Conservation (phyloP, 2,888 invertebrate genomes). For the Lasioglossum zephyrum region DNA sequence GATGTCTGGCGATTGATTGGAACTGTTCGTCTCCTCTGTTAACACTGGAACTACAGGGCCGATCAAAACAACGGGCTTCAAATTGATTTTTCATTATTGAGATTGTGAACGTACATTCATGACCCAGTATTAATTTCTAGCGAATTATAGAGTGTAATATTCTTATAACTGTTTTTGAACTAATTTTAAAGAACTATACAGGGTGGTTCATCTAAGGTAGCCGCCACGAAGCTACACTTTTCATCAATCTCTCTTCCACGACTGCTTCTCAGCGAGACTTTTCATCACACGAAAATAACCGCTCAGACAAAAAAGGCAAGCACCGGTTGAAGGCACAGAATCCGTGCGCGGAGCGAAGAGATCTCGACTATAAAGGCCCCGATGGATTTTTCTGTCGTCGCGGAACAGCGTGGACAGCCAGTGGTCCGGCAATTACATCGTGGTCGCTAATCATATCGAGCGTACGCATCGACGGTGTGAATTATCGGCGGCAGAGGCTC, state of each 20-base stretch:
- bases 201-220: not conserved
- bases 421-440: constrained; percentile 45
- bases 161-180: not conserved
- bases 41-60: not conserved
- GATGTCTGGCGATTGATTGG: not conserved
- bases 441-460: constrained; percentile 50
- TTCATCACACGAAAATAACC: not conserved
- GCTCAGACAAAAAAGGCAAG: not conserved
- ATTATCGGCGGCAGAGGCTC: constrained; percentile 28
- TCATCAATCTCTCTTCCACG: not conserved
- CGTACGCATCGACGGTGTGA: constrained; percentile 29
- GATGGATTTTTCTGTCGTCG: not conserved
- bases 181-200: not conserved
- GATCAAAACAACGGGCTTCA: not conserved
- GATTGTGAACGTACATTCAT: not conserved
- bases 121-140: not conserved
- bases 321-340: not conserved
- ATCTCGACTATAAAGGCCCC: not conserved
- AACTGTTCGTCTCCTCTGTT: not conserved
- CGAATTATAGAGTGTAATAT: not conserved
- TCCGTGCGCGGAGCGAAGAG: not conserved
- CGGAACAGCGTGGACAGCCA: not conserved
- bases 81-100: not conserved
- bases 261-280: not conserved
- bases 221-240: not conserved